Evolutionary conservation across 2,888 invertebrate genomes (phyloP).

Genomic region (Leucania comma): DNA sequence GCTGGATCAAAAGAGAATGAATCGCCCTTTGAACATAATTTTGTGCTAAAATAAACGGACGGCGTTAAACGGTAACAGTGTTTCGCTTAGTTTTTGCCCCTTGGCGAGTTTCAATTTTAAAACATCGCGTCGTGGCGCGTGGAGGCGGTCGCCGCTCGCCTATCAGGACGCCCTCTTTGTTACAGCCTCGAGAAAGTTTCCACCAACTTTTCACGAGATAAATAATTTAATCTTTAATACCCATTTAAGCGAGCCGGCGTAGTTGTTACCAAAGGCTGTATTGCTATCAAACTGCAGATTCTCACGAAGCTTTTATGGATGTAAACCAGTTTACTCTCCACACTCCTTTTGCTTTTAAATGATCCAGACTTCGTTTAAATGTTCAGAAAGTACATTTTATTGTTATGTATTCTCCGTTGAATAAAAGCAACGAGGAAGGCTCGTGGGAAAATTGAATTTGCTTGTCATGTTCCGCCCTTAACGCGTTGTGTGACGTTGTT

Average conservation of each 20-base stretch:
- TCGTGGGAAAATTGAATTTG: slow-evolving; percentile 67
- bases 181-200: slow-evolving; percentile 77
- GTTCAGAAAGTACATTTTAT: slow-evolving; percentile 64
- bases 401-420: slow-evolving; percentile 65
- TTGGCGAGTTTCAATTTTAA: slow-evolving; percentile 78
- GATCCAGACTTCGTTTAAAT: slow-evolving; percentile 62
- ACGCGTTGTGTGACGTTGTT: slow-evolving; percentile 63
- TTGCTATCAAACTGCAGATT: slow-evolving; percentile 78
- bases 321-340: slow-evolving; percentile 73
- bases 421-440: slow-evolving; percentile 60
- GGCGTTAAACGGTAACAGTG: slow-evolving; percentile 71
- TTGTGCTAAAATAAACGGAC: slow-evolving; percentile 73
- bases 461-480: slow-evolving; percentile 61
- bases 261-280: slow-evolving; percentile 75
- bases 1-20: slow-evolving; percentile 70
- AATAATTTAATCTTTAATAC: slow-evolving; percentile 87
- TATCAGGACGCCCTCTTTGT: slow-evolving; percentile 80
- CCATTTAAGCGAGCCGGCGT: slow-evolving; percentile 80
- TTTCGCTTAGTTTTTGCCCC: slow-evolving; percentile 74
- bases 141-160: slow-evolving; percentile 62
- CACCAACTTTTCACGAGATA: slow-evolving; percentile 82
- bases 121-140: slow-evolving; percentile 66
- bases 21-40: slow-evolving; percentile 76
- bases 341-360: slow-evolving; percentile 66
- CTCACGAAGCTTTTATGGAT: slow-evolving; percentile 75